Base-by-base conservation (phyloP, 2,113 vertebrate genomes). In the Thryonomys swinderianus region DNA sequence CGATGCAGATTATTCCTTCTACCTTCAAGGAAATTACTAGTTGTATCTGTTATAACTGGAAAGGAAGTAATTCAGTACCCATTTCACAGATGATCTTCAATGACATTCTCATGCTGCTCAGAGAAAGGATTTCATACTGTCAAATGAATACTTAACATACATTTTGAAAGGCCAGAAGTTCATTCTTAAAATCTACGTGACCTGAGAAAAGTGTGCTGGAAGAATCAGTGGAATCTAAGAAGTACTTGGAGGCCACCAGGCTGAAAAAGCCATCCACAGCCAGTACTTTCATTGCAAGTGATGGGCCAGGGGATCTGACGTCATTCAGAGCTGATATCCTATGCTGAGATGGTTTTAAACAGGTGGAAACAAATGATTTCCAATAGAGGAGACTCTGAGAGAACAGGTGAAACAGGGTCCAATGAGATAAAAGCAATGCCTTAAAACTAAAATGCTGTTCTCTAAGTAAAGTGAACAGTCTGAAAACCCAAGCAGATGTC, bases 31-130 rank as follows among this genome's bases (percentile, higher is more conserved):
- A 87, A 86, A 17, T 89, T 66, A 10, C 16, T 12, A 85, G 64
- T 71, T 69, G 10, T 3, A 87, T n/a, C 20, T 42, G 37, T 55
- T 94, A 20, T 21, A 71, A 89, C 17, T 76, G 37, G 40, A 91
- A 51, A 61, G 6, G 5, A 91, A 93, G 62, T 88, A 73, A 89
- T 55, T 51, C 5, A 81, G 16, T 13, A 59, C 53, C n/a, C 23
- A 61, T 80, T 94, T 90, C 48, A 84, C 42, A 76, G 55, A 81
- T 76, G 87, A 83, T 89, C 40, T 90, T 20, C 42, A 83, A 62
- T 30, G 14, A 10, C 34, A 90, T 82, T 81, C 3, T 81, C 40
- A 79, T 90, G 76, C 3, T 91, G 6, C 16, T 79, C 73, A 89
- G 11, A 66, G 42, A 10, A 42, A 69, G 20, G 42, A 57, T 76